Base-by-base conservation (phyloP, 1,140 invertebrate species). In the Achroia grisella region DNA sequence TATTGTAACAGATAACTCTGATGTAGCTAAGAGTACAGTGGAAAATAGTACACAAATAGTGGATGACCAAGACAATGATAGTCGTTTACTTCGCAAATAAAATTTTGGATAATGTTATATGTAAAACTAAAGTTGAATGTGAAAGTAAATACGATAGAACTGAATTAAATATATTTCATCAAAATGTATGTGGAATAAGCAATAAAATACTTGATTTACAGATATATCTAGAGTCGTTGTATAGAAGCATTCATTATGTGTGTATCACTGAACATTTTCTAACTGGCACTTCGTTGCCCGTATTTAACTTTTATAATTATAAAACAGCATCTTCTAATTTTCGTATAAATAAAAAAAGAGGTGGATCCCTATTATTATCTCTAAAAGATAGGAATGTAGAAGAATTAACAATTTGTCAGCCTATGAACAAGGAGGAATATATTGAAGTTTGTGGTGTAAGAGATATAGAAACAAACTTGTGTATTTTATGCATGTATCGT, bases 251-350 rank as follows among this genome's bases (percentile, higher is more conserved):
- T 2, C 17, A 23, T 23, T 23, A 39, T 40, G 2, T 51, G 4
- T 44, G 42, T 40, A 29, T 51, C 13, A 44, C 29, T 11, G 48
- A 51, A 23, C 48, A 51, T 40, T 51, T 51, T 31, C 23, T 51
- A n/a, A 40, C 33, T 40, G 14, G 23, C 12, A n/a, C 5, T 0
- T 10, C 28, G 12, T 23, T 33, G 6, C 12, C n/a, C 8, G 8
- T 39, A 2, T 39, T 44, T 39, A 9, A n/a, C 9, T 14, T 50
- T 8, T 6, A 10, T 8, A 14, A 50, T 17, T 50, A 44, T 44
- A 10, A 39, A 3, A 1, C 39, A 1, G 15, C 8, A 6, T 10
- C 48, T 5, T 46, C 14, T 11, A 31, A 44, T 35, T n/a, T 23
- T 29, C 39, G 48, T 27, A 10, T n/a, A 15, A 40, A 51, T 12